phyloP scores from a whole-genome alignment of 1,140 invertebrate species.

The Tetragnatha versicolor region DNA sequence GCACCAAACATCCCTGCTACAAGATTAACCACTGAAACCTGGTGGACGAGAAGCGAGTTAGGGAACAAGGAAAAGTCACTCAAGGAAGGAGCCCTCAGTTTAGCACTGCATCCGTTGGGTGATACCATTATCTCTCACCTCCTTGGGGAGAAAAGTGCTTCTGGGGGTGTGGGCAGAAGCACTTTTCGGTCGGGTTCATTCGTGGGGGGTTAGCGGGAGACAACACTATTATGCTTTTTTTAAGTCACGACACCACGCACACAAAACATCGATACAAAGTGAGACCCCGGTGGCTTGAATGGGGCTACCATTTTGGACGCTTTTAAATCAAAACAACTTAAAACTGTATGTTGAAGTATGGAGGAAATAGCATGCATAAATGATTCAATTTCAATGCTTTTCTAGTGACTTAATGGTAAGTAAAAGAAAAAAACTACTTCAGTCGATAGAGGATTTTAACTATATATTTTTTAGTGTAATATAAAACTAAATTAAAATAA shows the following conservation, averaged over 20 bases:
- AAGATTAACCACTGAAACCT: slow-evolving; percentile 97
- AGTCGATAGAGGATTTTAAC: too few relatives aligned
- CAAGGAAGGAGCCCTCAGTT: not conserved
- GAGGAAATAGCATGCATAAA: too few relatives aligned
- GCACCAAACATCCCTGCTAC: slow-evolving; percentile 90
- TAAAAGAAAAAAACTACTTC: too few relatives aligned
- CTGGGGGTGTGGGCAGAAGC: not conserved
- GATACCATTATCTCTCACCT: slow-evolving; percentile 47
- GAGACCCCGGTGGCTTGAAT: slow-evolving; percentile 25
- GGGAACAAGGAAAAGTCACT: not conserved
- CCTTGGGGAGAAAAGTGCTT: slow-evolving; percentile 10
- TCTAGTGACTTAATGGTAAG: too few relatives aligned
- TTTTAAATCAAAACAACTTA: too few relatives aligned
- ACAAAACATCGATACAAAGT: slow-evolving; percentile 28
- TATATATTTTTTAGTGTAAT: too few relatives aligned
- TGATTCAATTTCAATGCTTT: too few relatives aligned
- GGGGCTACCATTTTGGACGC: too few relatives aligned
- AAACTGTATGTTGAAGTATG: too few relatives aligned
- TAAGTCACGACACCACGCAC: slow-evolving; percentile 22
- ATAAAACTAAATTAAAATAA: too few relatives aligned
- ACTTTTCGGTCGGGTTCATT: not conserved
- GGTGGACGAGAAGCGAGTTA: slow-evolving; percentile 60
- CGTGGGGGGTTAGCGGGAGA: not conserved
- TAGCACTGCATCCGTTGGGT: slow-evolving; percentile 36
- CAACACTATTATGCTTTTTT: not conserved